These are phyloP conservation scores for Polydrusus cervinus DNA, from an alignment of 2,888 invertebrate species.

Conservation along the genomic window DNA sequence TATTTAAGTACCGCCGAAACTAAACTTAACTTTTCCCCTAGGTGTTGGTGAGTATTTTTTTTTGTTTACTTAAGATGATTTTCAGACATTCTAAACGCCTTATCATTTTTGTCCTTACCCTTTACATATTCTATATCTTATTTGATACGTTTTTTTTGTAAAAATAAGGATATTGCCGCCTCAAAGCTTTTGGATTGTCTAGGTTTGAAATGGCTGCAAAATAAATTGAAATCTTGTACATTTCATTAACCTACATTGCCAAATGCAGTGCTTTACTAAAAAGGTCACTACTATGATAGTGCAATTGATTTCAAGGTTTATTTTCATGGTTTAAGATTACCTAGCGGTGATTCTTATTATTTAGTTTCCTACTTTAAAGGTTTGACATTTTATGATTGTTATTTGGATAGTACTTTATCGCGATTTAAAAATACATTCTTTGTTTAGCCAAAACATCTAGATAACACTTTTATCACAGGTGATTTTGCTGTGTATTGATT, in stretches of 20 bases:
- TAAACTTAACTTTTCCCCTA: not conserved
- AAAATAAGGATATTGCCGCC: not conserved
- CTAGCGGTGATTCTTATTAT: not conserved
- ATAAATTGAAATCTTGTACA: slow-evolving; percentile 24
- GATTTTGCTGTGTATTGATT: slow-evolving; percentile 48
- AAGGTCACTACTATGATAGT: slow-evolving; percentile 31
- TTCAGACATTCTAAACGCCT: slow-evolving; percentile 8
- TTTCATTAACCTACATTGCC: slow-evolving; percentile 47
- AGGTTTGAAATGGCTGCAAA: not conserved
- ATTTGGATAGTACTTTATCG: slow-evolving; percentile 3
- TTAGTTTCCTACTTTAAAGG: not conserved
- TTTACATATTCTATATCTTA: slow-evolving; percentile 12
- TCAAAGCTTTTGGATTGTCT: not conserved
- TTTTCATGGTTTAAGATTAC: slow-evolving; percentile 20
- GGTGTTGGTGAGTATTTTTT: slow-evolving; percentile 25
- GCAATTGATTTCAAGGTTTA: slow-evolving; percentile 42
- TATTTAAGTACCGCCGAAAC: not conserved
- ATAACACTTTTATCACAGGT: slow-evolving; percentile 36
- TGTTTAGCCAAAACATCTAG: slow-evolving; percentile 30
- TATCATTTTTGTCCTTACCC: slow-evolving; percentile 7
- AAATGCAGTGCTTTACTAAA: slow-evolving; percentile 42
- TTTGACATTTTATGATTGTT: slow-evolving; percentile 2
- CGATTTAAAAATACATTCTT: slow-evolving; percentile 29
- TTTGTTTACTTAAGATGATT: slow-evolving; percentile 33
- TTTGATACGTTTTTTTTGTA: not conserved